These are phyloP conservation scores for Sylvia borin DNA, from an alignment of 2,797 vertebrate species.

Conservation along the genomic window DNA sequence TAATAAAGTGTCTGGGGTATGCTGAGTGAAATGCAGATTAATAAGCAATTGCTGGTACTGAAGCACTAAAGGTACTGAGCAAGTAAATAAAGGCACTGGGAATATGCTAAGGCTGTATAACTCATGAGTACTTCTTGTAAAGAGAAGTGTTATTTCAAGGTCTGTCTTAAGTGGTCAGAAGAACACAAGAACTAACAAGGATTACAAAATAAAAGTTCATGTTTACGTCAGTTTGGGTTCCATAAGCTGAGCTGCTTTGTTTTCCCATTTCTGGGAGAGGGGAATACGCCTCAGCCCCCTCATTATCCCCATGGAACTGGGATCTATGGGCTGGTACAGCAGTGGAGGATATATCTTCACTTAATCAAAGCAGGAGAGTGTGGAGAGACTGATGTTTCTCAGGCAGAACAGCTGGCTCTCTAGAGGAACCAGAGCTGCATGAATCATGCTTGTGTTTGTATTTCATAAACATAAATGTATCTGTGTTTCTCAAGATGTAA, in stretches of 20 bases:
- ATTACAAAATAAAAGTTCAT: neutral
- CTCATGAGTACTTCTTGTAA: neutral
- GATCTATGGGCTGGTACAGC: slow-evolving; percentile 55
- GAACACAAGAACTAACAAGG: neutral
- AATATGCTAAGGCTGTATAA: neutral
- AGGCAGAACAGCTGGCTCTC: slow-evolving; percentile 70
- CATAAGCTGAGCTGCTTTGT: neutral
- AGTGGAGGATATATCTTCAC: slow-evolving; percentile 66
- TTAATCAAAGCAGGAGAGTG: slow-evolving; percentile 55
- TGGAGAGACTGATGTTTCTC: slow-evolving; percentile 57
- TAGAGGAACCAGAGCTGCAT: slow-evolving; percentile 69
- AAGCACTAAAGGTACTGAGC: neutral
- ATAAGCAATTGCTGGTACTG: neutral
- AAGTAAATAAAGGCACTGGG: neutral
- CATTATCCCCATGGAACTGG: slow-evolving; percentile 41
- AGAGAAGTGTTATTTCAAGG: neutral
- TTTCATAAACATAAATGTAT: neutral
- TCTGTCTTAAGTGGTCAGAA: neutral
- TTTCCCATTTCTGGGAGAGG: slow-evolving; percentile 51
- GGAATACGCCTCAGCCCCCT: slow-evolving; percentile 30
- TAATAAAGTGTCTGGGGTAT: neutral
- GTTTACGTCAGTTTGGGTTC: neutral
- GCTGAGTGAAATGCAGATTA: neutral
- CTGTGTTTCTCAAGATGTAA: slow-evolving; percentile 74
- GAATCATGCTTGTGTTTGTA: slow-evolving; percentile 21